Evolutionary conservation across 2,113 vertebrate genomes (phyloP), one percentile per base, ranked within the genome.

Genomic region (Chamaea fasciata): DNA sequence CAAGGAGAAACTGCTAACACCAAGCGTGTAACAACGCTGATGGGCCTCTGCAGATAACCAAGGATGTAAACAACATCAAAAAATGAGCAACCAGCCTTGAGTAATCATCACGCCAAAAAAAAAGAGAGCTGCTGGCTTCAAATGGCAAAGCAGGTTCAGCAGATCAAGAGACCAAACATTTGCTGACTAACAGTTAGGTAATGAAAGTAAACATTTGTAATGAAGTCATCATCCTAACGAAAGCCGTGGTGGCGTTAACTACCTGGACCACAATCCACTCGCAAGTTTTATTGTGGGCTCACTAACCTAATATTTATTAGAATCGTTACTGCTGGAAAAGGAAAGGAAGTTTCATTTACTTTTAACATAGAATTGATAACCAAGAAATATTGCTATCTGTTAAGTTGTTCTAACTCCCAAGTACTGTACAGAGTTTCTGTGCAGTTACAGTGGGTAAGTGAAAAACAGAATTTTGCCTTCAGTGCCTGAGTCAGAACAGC

Each of bases 121-220:
- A 76, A 49, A 49, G 7, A 27, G 68, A 85, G 74, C 88, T 19
- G 0, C 5, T 53, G n/a, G 75, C 76, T 94, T 90, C 83, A 87
- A 89, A 92, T 30, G 94, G 96, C 89, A 67, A 93, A 94, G 95
- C 62, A 75, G 78, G 79, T 82, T 97, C 64, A 92, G 90, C 95
- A 92, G 88, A 80, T 92, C 76, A 59, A 82, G 73, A 83, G 86
- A 90, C 73, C 8, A n/a, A 63, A 87, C 70, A 71, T 46, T 86
- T 81, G 90, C 89, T 71, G 90, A 93, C 91, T 89, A 96, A 95
- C 50, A 84, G 92, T 31, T 73, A 83, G 57, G 87, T 94, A 95
- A 76, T 75, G 82, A 92, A 92, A 94, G 87, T 83, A 92, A 95
- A 89, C 52, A 87, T 42, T 47, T 28, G 39, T 90, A 91, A 77